Percentiles rank a stretch among this genome's conserved stretches.
These are phyloP conservation scores for Herminia tarsipennalis DNA, from an alignment of 2,888 invertebrate species.

Conservation along the genomic window DNA sequence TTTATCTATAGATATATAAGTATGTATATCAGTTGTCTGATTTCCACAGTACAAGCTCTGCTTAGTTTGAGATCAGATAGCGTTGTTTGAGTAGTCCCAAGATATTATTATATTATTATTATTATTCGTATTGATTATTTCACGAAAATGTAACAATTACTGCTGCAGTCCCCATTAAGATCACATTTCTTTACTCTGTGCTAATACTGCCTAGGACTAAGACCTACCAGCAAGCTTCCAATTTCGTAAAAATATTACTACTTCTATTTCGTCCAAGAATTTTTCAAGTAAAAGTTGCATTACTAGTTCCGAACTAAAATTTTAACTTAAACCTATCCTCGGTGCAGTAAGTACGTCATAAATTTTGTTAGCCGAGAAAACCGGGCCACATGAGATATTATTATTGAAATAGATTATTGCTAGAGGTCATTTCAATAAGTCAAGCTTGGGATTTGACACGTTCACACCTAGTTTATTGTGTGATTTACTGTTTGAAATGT, in stretches of 20 bases:
- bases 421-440: constrained; percentile 47
- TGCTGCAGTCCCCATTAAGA: too few species aligned
- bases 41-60: too few species aligned
- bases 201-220: too few species aligned
- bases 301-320: constrained; percentile 3
- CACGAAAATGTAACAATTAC: too few species aligned
- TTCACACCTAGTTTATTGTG: constrained; percentile 28
- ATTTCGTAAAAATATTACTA: not conserved
- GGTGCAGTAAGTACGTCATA: constrained; percentile 24
- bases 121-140: too few species aligned
- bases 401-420: constrained; percentile 47
- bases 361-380: constrained; percentile 23
- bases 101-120: too few species aligned
- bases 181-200: too few species aligned
- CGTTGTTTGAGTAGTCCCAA: too few species aligned
- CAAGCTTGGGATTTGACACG: constrained; percentile 28
- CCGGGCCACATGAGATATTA: constrained; percentile 33
- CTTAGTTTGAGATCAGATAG: too few species aligned
- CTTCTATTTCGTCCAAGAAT: not conserved
- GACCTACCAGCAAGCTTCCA: too few species aligned
- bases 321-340: not conserved
- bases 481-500: constrained; percentile 17
- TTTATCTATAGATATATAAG: too few species aligned
- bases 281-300: not conserved
- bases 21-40: too few species aligned